Percentiles rank a stretch among this genome's conserved stretches.
These are phyloP conservation scores for Loriculus beryllinus DNA, from an alignment of 2,797 vertebrate species.

Conservation along the genomic window DNA sequence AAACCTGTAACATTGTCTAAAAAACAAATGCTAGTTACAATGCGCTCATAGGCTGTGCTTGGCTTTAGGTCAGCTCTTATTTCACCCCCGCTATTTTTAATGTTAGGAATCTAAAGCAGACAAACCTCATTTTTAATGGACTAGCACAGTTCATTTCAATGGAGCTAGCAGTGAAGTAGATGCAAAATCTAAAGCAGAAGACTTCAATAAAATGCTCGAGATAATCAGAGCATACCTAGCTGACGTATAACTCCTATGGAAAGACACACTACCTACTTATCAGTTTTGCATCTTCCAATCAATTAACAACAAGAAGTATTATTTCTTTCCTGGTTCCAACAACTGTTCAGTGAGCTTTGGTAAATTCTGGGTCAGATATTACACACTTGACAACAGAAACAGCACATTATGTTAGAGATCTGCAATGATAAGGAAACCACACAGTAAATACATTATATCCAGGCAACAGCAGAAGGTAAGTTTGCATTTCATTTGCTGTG, in stretches of 20 bases:
- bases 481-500: neutral
- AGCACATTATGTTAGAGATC: constrained; percentile 10
- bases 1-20: neutral
- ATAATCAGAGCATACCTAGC: neutral
- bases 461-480: constrained; percentile 28
- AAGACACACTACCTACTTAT: neutral
- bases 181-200: neutral
- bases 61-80: neutral
- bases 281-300: neutral
- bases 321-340: neutral
- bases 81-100: neutral
- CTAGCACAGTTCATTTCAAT: neutral
- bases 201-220: neutral
- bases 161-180: neutral
- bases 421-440: neutral
- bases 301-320: neutral
- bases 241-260: neutral
- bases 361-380: constrained; percentile 4
- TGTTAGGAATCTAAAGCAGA: neutral
- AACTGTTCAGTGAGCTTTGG: neutral
- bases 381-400: neutral
- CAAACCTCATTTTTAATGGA: neutral
- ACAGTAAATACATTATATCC: neutral
- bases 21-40: neutral
- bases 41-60: neutral